Evolutionary conservation across 2,113 vertebrate genomes (phyloP), one percentile per base, ranked within the genome.

Genomic region (Marmota flaviventris): DNA sequence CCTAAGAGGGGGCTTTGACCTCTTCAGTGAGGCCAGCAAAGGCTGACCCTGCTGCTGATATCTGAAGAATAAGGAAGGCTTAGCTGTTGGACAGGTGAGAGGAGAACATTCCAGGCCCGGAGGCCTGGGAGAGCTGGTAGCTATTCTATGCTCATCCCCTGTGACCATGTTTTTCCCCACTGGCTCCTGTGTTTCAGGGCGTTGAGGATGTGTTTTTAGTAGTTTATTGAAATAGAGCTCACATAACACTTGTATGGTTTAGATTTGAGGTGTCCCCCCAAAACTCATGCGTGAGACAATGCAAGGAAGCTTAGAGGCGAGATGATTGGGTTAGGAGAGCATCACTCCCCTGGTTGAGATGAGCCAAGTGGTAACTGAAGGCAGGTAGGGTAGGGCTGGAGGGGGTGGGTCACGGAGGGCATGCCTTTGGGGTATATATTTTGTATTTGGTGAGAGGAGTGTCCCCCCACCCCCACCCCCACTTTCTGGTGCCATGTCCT

Each of bases 31-130:
- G 39, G 10, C 24, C 63, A 82, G 58, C 76, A 58, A 87, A 83
- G 39, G 22, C 34, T 65, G 93, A 53, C 8, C 9, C 84, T 70
- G 18, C 34, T 63, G 51, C 65, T 51, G 29, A 45, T 34, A 78
- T 58, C 29, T 37, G 70, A 89, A 81, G 70, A 48, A 70, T 39
- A 70, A 92, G 77, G 63, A 88, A 27, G 27, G 56, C 86, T 97
- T 70, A 34, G 32, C 61, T 58, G 67, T 9, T 88, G 69, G 65
- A 94, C 70, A 85, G 8, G 3, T 5, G 3, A 6, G 8, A 65
- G 12, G 56, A 86, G 88, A 92, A 76, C 51, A 37, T 75, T 85
- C 65, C 53, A 88, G 63, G 17, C 22, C 53, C 77, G 45, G 27
- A 85, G 42, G 75, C 20, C 20, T 79, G 63, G 58, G 82, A 93